Base-by-base conservation (phyloP, 2,888 invertebrate genomes). In the Nomada ruficornis region DNA sequence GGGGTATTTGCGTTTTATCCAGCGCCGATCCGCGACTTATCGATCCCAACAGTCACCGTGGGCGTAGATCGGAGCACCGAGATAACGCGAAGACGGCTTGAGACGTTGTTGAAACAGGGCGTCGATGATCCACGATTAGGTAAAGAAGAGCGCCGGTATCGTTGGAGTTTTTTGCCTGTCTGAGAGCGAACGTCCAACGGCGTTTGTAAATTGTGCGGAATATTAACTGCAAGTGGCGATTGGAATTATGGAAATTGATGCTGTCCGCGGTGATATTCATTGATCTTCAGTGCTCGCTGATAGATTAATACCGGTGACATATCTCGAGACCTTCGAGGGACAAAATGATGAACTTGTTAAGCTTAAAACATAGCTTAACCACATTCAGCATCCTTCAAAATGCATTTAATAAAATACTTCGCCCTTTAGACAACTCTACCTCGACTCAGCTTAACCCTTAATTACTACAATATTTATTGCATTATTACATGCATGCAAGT, bases 1-100 rank as follows among this genome's bases (percentile, higher is more conserved):
- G 29, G 55, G 50, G 57, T 71, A 72, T 80, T 72, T 72, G 52
- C 73, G 57, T 80, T 80, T 68, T 68, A 68, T 42, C 60, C 59
- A 42, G 20, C 20, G 11, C 23, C 52, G n/a, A 36, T 44, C n/a
- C 64, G 20, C 23, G 42, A 20, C 15, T 50, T 54, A 57, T 52
- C 42, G 78, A 78, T 63, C 63, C 47, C 54, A 42, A 68, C 36
- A 47, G 62, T 20, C 36, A 36, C 20, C 55, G 47, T 55, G 20
- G 62, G 18, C 36, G 29, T 55, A 3, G 72, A 62, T 60, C 4
- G 26, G 44, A 62, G 2, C 10, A n/a, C 9, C 2, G 23, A 2
- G 50, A 52, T 23, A 29, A 26, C 2, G 18, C 42, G 23, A 20
- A 11, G 15, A 55, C 15, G 18, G 15, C 13, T 15, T 7, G 15